Conservation (phyloP, 2,113 vertebrate genomes). For the Podocnemis expansa region DNA sequence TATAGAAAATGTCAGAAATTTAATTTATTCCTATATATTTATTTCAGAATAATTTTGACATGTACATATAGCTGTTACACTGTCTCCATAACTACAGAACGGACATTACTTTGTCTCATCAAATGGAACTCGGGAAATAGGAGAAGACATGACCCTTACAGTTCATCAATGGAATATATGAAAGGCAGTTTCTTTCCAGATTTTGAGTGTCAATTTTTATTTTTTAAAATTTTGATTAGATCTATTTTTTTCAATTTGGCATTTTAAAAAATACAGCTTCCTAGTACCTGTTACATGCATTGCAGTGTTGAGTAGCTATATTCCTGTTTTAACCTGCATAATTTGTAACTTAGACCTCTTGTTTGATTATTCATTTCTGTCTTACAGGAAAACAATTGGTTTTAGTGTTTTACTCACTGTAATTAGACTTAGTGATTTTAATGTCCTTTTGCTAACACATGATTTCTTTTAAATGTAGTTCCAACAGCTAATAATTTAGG, state of each 20-base stretch:
- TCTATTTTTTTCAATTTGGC: neutral
- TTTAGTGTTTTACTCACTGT: neutral
- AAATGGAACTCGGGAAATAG: neutral
- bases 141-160: neutral
- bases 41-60: slow-evolving; percentile 5
- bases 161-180: neutral
- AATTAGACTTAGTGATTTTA: slow-evolving; percentile 14
- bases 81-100: neutral
- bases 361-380: neutral
- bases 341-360: neutral
- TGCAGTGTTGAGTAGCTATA: neutral
- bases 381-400: slow-evolving; percentile 35
- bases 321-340: neutral
- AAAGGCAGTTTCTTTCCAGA: neutral
- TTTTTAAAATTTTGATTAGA: slow-evolving; percentile 3
- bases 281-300: neutral
- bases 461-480: slow-evolving; percentile 42
- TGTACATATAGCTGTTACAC: neutral
- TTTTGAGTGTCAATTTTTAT: neutral
- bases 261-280: neutral
- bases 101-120: no score
- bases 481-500: slow-evolving; percentile 38
- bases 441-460: slow-evolving; percentile 57
- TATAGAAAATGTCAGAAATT: neutral
- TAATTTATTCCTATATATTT: neutral